phyloP scores from a whole-genome alignment of 2,113 vertebrate species.

The Scatophagus argus region DNA sequence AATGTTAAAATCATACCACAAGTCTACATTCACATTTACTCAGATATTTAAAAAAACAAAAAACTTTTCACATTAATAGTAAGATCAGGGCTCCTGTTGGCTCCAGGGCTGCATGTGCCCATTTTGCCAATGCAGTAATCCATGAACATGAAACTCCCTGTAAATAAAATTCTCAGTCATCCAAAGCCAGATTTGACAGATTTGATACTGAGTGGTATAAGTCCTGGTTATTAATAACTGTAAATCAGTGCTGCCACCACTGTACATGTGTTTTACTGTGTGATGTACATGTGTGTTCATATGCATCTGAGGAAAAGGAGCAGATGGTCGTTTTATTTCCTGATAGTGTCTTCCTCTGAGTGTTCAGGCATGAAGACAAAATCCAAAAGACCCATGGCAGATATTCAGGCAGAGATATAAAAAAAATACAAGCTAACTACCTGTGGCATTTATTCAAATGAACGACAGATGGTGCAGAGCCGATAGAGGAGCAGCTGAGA shows the following conservation, averaged over 20 bases:
- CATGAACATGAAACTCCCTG: neutral
- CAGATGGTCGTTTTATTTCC: conserved; percentile 64
- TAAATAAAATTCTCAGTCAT: neutral
- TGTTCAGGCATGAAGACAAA: conserved; percentile 35
- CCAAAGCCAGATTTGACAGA: neutral
- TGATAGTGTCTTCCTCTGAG: conserved; percentile 45
- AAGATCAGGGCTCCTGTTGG: too few relatives aligned
- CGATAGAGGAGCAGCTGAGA: conserved; percentile 52
- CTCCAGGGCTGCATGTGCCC: too few relatives aligned
- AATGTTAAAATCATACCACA: too few relatives aligned
- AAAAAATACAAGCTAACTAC: conserved; percentile 52
- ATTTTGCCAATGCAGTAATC: too few relatives aligned
- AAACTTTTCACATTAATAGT: too few relatives aligned
- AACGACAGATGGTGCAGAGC: conserved; percentile 48
- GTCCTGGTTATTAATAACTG: neutral
- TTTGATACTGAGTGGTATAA: neutral
- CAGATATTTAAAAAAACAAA: too few relatives aligned
- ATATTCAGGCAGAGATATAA: conserved; percentile 44
- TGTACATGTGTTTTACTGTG: neutral
- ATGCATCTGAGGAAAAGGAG: conserved; percentile 7
- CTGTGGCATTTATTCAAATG: conserved; percentile 71
- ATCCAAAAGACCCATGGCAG: conserved; percentile 52
- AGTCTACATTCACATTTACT: too few relatives aligned
- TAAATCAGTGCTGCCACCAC: neutral
- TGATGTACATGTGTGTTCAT: neutral